phyloP scores from a whole-genome alignment of 2,888 invertebrate species.

The Metellina segmentata region DNA sequence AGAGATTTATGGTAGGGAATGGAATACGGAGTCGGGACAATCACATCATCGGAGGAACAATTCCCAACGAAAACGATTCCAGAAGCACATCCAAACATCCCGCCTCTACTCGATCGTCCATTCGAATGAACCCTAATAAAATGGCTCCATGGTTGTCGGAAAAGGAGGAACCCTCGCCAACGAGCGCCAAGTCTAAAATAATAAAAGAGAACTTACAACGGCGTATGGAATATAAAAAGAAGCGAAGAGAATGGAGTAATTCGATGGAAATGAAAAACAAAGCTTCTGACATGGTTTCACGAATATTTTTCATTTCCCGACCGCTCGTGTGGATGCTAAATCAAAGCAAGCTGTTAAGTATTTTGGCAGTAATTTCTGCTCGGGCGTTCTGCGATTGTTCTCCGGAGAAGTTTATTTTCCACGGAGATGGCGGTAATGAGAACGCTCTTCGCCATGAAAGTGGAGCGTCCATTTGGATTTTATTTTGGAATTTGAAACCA shows the following conservation, averaged over 20 bases:
- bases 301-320: constrained; percentile 43
- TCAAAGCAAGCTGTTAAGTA: constrained; percentile 48
- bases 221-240: not conserved
- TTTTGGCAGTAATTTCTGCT: constrained; percentile 34
- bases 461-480: too few relatives aligned
- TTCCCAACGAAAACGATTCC: not conserved
- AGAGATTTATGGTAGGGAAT: too few relatives aligned
- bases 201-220: too few relatives aligned
- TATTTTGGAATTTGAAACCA: too few relatives aligned
- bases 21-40: too few relatives aligned
- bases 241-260: constrained; percentile 16
- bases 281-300: constrained; percentile 45
- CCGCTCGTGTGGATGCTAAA: constrained; percentile 45
- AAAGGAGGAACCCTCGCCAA: constrained; percentile 23
- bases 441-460: too few relatives aligned
- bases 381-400: constrained; percentile 27
- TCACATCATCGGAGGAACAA: too few relatives aligned
- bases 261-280: constrained; percentile 29
- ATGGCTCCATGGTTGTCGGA: not conserved
- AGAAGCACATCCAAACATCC: constrained; percentile 2
- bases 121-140: constrained; percentile 16
- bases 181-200: constrained; percentile 3
- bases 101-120: not conserved
- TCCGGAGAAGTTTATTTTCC: constrained; percentile 10
- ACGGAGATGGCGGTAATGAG: not conserved